A percentile compares a stretch with the other conserved stretches of the same genome.
Conservation (phyloP, 2,888 invertebrate species). For the Steinernema hermaphroditum region DNA sequence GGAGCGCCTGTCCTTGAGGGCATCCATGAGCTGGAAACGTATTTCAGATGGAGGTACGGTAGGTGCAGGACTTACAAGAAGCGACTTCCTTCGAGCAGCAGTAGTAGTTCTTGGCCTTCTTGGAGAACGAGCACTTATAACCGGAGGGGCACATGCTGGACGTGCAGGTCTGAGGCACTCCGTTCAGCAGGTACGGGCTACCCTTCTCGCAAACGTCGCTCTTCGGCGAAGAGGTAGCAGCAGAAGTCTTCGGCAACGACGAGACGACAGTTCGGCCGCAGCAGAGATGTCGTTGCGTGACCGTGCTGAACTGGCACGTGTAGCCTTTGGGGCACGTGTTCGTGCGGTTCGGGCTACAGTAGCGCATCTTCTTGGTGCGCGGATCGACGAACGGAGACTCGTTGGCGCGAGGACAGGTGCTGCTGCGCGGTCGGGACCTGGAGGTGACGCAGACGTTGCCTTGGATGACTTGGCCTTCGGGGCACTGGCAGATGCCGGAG, state of each 20-base stretch:
- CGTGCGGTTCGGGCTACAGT: slow-evolving; percentile 52
- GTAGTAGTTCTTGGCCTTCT: slow-evolving; percentile 47
- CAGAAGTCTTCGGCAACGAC: slow-evolving; percentile 32
- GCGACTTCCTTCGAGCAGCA: slow-evolving; percentile 51
- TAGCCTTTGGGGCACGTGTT: slow-evolving; percentile 46
- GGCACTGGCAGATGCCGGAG: slow-evolving; percentile 55
- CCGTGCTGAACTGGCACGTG: slow-evolving; percentile 61
- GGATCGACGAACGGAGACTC: slow-evolving; percentile 60
- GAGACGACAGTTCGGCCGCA: slow-evolving; percentile 47
- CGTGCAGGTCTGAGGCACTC: slow-evolving; percentile 62
- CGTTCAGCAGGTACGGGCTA: slow-evolving; percentile 56
- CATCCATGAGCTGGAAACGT: slow-evolving; percentile 52
- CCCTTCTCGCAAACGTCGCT: slow-evolving; percentile 59
- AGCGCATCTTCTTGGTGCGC: slow-evolving; percentile 51
- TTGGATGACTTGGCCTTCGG: slow-evolving; percentile 42
- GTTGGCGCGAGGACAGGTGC: slow-evolving; percentile 60
- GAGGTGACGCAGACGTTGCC: slow-evolving; percentile 36
- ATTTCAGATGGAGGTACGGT: background rate
- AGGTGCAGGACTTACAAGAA: background rate
- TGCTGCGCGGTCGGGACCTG: slow-evolving; percentile 33
- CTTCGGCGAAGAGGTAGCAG: slow-evolving; percentile 39
- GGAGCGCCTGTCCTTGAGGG: slow-evolving; percentile 57
- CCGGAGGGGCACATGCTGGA: slow-evolving; percentile 50
- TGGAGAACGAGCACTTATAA: slow-evolving; percentile 60
- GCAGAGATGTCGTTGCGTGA: slow-evolving; percentile 60